Base-by-base conservation (phyloP, 2,888 invertebrate genomes). In the Drosophila limbata region DNA sequence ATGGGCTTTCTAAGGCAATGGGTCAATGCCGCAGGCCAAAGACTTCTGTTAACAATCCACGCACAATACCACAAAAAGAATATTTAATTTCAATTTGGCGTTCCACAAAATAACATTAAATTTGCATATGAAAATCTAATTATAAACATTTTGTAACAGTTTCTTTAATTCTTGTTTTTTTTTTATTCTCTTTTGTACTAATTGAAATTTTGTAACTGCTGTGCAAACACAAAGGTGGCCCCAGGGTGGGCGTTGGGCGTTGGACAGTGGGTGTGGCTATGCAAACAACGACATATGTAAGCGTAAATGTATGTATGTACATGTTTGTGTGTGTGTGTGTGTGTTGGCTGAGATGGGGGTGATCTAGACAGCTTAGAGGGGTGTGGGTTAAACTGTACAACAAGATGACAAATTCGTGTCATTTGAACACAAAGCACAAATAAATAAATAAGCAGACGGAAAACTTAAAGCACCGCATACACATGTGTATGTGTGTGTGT, bases 101-200 rank as follows among this genome's bases (percentile, higher is more conserved):
- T 62, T 37, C 63, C 63, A 65, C 67, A 73, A 65, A 65, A 53
- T 15, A 56, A 56, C 33, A 59, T 45, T 55, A 64, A 63, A 89
- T 88, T 85, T 89, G 86, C 86, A 89, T 89, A 79, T 52, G 60
- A 65, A 75, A 83, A 88, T 73, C 85, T 89, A 87, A 87, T 87
- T 89, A 88, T 64, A 76, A 77, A 68, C 68, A 85, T 78, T 89
- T 81, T 74, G 82, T 70, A 84, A 67, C 79, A 79, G 53, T 77
- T 73, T 76, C 55, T 47, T 48, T 25, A 21, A 39, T 64, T 19
- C 40, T 2, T 28, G 1, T 8, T 66, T 19, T 55, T 56, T 42
- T 48, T 39, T 25, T 56, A 4, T n/a, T 48, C 42, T 17, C 37
- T 59, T 19, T 33, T 19, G 10, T 10, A 66, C 76, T 85, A 87